Percentiles rank a stretch among this genome's conserved stretches.
Evolutionary conservation across 2,797 vertebrate genomes (phyloP).

Genomic region (Carapus acus): DNA sequence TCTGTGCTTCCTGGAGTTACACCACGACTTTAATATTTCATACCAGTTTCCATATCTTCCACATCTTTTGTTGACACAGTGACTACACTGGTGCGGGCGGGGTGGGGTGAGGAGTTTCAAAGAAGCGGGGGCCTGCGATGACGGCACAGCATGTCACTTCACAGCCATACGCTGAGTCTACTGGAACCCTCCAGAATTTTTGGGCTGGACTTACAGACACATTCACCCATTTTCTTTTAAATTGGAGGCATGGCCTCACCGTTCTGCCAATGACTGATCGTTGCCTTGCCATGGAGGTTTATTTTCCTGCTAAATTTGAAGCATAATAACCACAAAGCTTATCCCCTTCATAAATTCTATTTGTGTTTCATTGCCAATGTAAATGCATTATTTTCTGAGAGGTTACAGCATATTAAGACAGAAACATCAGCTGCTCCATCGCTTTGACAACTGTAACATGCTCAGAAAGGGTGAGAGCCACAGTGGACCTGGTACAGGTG

Average conservation of each 20-base stretch:
- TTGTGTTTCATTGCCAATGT: neutral
- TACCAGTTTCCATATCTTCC: slow-evolving; percentile 33
- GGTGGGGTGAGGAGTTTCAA: neutral
- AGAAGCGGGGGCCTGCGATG: neutral
- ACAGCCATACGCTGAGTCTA: neutral
- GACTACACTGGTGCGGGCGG: slow-evolving; percentile 22
- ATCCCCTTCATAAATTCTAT: neutral
- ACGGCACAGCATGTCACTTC: slow-evolving; percentile 5
- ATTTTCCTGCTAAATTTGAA: neutral
- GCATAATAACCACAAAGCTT: neutral
- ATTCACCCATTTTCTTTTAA: neutral
- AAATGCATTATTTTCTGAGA: neutral
- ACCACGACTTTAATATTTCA: slow-evolving; percentile 58
- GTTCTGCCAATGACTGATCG: neutral
- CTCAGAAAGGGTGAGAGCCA: neutral
- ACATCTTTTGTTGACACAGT: slow-evolving; percentile 38
- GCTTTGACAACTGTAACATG: slow-evolving; percentile 3
- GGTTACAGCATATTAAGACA: neutral
- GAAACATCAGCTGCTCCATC: neutral
- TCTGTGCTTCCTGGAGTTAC: slow-evolving; percentile 53
- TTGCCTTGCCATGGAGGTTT: neutral
- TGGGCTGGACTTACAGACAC: neutral
- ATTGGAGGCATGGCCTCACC: neutral
- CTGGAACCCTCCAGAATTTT: neutral
- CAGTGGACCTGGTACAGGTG: neutral